Evolutionary conservation across 37 sponge, comb jelly and placozoan species (phyloP), one percentile per base, ranked within the genome.

Genomic region (Diacarnus erythraeanus): DNA sequence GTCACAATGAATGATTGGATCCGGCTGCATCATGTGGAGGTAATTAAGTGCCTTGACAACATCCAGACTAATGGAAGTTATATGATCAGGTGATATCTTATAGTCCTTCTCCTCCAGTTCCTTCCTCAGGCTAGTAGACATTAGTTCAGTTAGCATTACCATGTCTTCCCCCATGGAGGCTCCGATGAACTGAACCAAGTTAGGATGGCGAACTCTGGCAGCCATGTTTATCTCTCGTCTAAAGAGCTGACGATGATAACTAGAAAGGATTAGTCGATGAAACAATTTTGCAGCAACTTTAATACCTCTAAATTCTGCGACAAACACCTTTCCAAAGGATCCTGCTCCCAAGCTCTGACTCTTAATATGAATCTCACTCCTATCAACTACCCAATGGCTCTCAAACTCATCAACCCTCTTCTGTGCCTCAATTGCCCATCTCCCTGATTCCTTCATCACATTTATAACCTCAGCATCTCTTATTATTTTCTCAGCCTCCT

Each of bases 181-280:
- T 38, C 81, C 93, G 44, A 92, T 80, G 68, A 92, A 92, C 67
- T 75, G 88, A 12, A 87, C 68, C 25, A 92, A 47, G 69, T 92
- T 75, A 42, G 85, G 93, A 42, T 92, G 93, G n/a, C 88, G 76
- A 8, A 84, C 23, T 12, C 71, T 63, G 6, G 88, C 69, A 58
- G 88, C 88, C 29, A 92, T 84, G 27, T 81, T 70, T 85, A 92
- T 92, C 63, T 92, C 93, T 31, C 89, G 57, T 26, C 54, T 59
- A 57, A 89, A 88, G 34, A 71, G 54, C 20, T 64, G 57, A 22
- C 59, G 76, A 43, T 88, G 69, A 64, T 83, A 56, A 10, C 69
- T 38, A 39, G 83, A 85, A 25, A 78, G 25, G 56, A 92, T 78
- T 21, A 77, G 47, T 26, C 70, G 59, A 65, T 89, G 74, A 20